Evolutionary conservation across 2,888 invertebrate genomes (phyloP).

Genomic region (Philereme vetulata): DNA sequence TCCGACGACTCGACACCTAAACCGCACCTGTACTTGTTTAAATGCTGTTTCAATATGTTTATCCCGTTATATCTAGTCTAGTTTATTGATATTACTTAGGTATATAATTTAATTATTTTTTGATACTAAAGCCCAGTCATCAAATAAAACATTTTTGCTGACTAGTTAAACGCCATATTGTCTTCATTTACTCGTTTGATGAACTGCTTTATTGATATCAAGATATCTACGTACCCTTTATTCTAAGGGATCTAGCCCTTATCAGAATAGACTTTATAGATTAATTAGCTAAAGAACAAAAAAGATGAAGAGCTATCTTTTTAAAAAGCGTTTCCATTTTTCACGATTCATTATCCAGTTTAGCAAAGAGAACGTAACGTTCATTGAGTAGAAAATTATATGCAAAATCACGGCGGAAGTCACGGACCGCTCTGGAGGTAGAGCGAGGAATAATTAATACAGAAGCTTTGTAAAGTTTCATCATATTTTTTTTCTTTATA

Average conservation of each 20-base stretch:
- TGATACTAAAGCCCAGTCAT: no score
- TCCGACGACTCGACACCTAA: constrained; percentile 36
- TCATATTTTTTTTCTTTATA: constrained; percentile 50
- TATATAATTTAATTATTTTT: no score
- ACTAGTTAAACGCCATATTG: no score
- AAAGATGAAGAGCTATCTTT: constrained; percentile 16
- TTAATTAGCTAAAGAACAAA: constrained; percentile 7
- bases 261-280: background rate
- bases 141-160: no score
- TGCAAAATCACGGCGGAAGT: constrained; percentile 78
- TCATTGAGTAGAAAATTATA: constrained; percentile 79
- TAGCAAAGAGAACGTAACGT: constrained; percentile 46
- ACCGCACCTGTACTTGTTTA: constrained; percentile 29
- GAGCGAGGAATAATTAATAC: constrained; percentile 70
- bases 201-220: no score
- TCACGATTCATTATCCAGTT: constrained; percentile 35
- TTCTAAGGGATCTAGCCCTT: no score
- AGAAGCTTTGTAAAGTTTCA: constrained; percentile 59
- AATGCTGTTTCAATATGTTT: constrained; percentile 20
- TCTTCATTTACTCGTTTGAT: no score
- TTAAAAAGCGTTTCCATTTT: constrained; percentile 29
- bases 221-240: no score
- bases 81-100: background rate
- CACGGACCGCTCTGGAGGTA: constrained; percentile 60
- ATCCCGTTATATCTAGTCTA: background rate